Base-by-base conservation (phyloP, 2,888 invertebrate genomes). In the Acronicta leporina region DNA sequence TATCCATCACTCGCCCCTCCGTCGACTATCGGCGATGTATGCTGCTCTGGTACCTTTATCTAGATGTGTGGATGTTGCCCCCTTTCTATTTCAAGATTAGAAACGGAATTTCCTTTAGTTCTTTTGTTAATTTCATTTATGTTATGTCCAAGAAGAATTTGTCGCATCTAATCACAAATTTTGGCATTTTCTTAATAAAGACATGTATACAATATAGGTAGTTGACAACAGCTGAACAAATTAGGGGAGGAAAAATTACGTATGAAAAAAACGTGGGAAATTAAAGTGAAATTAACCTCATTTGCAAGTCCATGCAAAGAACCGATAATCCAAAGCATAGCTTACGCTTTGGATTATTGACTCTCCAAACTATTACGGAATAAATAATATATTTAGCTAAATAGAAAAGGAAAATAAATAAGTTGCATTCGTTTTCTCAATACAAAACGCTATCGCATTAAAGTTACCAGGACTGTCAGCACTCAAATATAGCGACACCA, bases 1-100 rank as follows among this genome's bases (percentile, higher is more conserved):
- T 89, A 95, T 95, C 95, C 94, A 95, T 95, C 95, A 94, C 94
- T 91, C 92, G 85, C 85, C 90, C 90, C 90, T 86, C 87, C 88
- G 85, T 82, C 87, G 87, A 88, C 91, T 89, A 90, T 92, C 92
- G 90, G 83, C 90, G 87, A 86, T 89, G 88, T 87, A 82, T 87
- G 86, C 89, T 86, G 81, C 84, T 71, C 77, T 67, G 68, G 80
- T 77, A 69, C 77, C 72, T 88, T 87, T 81, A 91, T 90, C 91
- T 92, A 85, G 89, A 90, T 91, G 88, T 90, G 91, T 88, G 90
- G 87, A 90, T 87, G 87, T 90, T 86, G 84, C 82, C 82, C 84
- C 86, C 84, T 84, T 77, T 84, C 86, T 88, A 88, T 86, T 85
- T 83, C 84, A 84, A 91, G 91, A 93, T 92, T 92, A 93, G 86